Evolutionary conservation across 2,113 vertebrate genomes (phyloP), one percentile per base, ranked within the genome.

Genomic region (Malurus melanocephalus): DNA sequence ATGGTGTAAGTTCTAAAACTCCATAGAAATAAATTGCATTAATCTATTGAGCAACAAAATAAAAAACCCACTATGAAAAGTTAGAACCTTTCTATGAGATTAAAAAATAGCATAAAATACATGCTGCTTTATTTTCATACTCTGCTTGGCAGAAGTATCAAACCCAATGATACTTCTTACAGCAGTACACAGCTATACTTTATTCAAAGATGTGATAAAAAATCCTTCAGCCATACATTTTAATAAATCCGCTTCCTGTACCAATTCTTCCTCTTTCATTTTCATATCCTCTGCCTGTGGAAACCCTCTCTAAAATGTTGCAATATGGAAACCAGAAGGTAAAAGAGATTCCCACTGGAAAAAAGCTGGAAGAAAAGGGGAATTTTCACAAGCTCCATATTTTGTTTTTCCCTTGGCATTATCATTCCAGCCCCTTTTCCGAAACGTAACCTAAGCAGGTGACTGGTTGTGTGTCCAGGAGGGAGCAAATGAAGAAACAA

Each of bases 251-350:
- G 2, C 46, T 73, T 90, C 48, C 35, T 33, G 11, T 13, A 83
- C 11, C 9, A 62, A 26, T 69, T 86, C 65, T 90, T 92, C 86
- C 26, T 93, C 84, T 92, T 72, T 83, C 84, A 51, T 19, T 60
- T 93, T 83, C 56, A 51, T 66, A 71, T 83, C 61, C 11, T 62
- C 24, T 66, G 8, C 71, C 22, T 62, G 38, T 80, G 69, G 65
- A 90, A 89, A 62, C 2, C 8, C 30, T 20, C 40, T 30, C 13
- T 45, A 38, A 77, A 80, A 55, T 33, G 45, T 43, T 74, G 33
- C 22, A 69, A 28, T 51, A 38, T 15, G 19, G 92, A 93, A 93
- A 30, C 24, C 17, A 73, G 17, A 5, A 61, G 33, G 7, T 38
- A 43, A 65, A 80, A 87, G 82, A 2, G 6, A 3, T 72, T 52